Percentiles rank a stretch among this genome's conserved stretches.
Conservation (phyloP, 2,797 vertebrate species). For the Cebuella pygmaea region DNA sequence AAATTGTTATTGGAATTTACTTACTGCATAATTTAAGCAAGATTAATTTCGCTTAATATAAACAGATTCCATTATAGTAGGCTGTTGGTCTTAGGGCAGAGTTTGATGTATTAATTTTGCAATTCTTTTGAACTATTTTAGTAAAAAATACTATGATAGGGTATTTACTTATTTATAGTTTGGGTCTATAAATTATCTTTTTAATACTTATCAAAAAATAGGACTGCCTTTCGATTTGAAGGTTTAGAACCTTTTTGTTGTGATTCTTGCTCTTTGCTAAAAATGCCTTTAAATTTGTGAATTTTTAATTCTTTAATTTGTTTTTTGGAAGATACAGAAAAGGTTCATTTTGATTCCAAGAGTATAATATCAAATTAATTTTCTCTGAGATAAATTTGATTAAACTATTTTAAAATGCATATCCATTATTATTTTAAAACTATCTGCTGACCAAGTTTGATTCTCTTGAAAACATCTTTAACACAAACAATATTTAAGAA, state of each 20-base stretch:
- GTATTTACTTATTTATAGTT: background rate
- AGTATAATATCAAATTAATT: background rate
- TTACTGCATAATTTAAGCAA: background rate
- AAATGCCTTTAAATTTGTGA: background rate
- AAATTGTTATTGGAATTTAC: background rate
- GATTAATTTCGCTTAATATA: background rate
- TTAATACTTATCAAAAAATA: background rate
- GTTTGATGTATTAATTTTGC: background rate
- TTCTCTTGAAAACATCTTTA: slow-evolving; percentile 1
- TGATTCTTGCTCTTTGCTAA: background rate
- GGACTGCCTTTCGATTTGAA: background rate
- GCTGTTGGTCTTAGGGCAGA: background rate
- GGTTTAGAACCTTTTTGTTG: background rate
- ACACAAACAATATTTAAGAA: background rate
- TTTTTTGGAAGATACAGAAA: background rate
- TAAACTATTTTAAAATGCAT: background rate
- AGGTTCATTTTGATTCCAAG: background rate
- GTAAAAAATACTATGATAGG: background rate
- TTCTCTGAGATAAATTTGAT: background rate
- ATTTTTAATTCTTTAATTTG: background rate
- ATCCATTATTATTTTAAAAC: slow-evolving; percentile 1
- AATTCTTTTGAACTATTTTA: background rate
- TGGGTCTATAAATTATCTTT: background rate
- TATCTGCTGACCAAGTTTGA: background rate
- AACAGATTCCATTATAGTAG: background rate